Evolutionary conservation across 2,888 invertebrate genomes (phyloP).

Genomic region (Nephrotoma appendiculata): DNA sequence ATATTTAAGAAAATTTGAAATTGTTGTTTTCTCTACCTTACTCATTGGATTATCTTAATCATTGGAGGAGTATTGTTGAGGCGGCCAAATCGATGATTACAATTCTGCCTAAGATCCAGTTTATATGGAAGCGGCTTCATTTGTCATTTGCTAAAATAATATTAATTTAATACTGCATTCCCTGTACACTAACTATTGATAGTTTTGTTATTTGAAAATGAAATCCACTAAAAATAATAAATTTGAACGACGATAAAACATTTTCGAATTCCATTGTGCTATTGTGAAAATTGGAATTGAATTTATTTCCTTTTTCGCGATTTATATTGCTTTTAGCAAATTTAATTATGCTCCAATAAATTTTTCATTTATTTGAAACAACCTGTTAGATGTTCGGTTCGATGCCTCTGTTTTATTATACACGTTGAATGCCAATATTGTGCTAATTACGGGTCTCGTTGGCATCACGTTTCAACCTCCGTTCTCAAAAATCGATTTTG

Average conservation of each 20-base stretch:
- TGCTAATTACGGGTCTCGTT: not conserved
- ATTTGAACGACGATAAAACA: not conserved
- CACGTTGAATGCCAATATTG: not conserved
- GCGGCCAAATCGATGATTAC: too few species aligned
- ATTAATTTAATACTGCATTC: too few species aligned
- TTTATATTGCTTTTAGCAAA: not conserved
- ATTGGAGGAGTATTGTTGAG: too few species aligned
- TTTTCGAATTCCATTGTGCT: not conserved
- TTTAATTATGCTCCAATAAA: not conserved
- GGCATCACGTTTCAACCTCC: not conserved
- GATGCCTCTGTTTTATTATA: not conserved
- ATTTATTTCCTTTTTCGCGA: not conserved
- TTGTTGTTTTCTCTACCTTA: too few species aligned
- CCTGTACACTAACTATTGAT: too few species aligned
- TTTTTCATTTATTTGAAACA: not conserved
- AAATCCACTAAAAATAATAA: not conserved
- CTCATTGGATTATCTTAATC: too few species aligned
- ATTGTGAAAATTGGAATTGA: not conserved
- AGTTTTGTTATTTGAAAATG: not conserved
- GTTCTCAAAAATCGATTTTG: not conserved
- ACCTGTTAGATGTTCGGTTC: not conserved
- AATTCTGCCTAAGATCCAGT: too few species aligned
- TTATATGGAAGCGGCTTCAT: too few species aligned
- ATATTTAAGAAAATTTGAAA: too few species aligned
- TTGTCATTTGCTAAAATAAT: too few species aligned